Evolutionary conservation across 2,113 vertebrate genomes (phyloP).

Genomic region (Oryzias woworae): DNA sequence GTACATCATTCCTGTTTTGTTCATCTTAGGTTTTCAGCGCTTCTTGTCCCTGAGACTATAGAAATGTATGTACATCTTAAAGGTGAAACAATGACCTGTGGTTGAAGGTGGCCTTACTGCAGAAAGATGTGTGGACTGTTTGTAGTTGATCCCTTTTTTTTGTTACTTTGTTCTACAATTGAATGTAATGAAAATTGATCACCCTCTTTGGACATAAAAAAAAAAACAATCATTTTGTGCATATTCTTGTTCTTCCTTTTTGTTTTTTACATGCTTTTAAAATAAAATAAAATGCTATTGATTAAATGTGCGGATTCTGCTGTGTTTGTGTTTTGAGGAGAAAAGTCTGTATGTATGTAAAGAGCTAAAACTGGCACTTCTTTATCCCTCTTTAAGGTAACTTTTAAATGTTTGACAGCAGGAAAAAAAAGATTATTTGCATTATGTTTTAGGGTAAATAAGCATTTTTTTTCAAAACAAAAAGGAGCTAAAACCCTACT

Average conservation of each 20-base stretch:
- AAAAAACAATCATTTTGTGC: constrained; percentile 58
- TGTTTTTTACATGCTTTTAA: constrained; percentile 75
- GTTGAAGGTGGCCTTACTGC: constrained; percentile 78
- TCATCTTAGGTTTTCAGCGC: constrained; percentile 58
- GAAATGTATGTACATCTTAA: constrained; percentile 59
- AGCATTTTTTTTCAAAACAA: too few species aligned
- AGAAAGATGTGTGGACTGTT: constrained; percentile 57
- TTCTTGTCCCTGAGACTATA: constrained; percentile 56
- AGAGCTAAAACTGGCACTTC: too few species aligned
- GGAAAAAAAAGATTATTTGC: too few species aligned
- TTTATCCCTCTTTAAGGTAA: too few species aligned
- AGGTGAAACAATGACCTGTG: constrained; percentile 65
- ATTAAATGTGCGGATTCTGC: constrained; percentile 16
- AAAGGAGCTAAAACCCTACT: too few species aligned
- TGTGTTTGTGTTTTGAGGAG: constrained; percentile 1
- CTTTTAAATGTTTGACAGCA: too few species aligned
- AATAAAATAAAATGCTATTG: constrained; percentile 72
- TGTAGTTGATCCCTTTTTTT: constrained; percentile 39
- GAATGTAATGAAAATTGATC: constrained; percentile 58
- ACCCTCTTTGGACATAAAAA: constrained; percentile 43
- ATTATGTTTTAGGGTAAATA: too few species aligned
- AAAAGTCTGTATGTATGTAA: too few species aligned
- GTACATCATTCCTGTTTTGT: constrained; percentile 60
- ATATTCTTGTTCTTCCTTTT: constrained; percentile 46
- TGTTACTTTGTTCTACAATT: constrained; percentile 43